Conservation (phyloP, 2,797 vertebrate genomes). For the Alauda arvensis region DNA sequence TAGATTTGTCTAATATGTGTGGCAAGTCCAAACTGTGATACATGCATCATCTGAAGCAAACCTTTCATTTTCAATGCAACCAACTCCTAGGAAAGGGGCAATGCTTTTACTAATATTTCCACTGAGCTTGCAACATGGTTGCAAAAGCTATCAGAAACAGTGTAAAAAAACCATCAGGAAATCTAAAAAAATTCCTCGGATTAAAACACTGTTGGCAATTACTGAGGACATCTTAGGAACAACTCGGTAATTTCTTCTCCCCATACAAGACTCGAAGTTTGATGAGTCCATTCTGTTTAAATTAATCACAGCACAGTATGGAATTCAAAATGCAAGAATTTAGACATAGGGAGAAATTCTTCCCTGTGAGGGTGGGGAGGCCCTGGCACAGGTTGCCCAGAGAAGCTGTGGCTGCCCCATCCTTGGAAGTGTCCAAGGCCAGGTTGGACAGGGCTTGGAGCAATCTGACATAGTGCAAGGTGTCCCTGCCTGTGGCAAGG, state of each 20-base stretch:
- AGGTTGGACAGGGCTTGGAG: not conserved
- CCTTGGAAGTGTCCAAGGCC: not conserved
- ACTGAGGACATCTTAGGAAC: not conserved
- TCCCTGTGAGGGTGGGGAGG: not conserved
- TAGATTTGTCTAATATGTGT: not conserved
- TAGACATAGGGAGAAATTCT: not conserved
- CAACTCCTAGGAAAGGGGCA: fast-evolving
- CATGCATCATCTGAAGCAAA: not conserved
- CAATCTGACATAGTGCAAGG: not conserved
- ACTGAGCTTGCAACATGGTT: not conserved
- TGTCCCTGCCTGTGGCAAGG: fast-evolving
- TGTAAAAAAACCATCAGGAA: not conserved
- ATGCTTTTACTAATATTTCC: not conserved
- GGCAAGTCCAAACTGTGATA: not conserved
- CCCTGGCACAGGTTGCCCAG: not conserved
- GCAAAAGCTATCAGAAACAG: not conserved
- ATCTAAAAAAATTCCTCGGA: not conserved
- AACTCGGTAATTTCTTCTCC: not conserved
- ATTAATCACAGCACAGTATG: not conserved
- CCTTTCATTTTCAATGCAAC: not conserved
- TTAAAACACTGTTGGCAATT: not conserved
- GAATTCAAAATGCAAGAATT: not conserved
- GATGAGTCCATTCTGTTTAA: not conserved
- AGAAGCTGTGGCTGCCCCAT: not conserved
- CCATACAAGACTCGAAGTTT: not conserved